A percentile compares a stretch with the other conserved stretches of the same genome.
These are phyloP conservation scores for Diplogasteroides magnus DNA, from an alignment of 1,140 invertebrate genomes.

Conservation along the genomic window DNA sequence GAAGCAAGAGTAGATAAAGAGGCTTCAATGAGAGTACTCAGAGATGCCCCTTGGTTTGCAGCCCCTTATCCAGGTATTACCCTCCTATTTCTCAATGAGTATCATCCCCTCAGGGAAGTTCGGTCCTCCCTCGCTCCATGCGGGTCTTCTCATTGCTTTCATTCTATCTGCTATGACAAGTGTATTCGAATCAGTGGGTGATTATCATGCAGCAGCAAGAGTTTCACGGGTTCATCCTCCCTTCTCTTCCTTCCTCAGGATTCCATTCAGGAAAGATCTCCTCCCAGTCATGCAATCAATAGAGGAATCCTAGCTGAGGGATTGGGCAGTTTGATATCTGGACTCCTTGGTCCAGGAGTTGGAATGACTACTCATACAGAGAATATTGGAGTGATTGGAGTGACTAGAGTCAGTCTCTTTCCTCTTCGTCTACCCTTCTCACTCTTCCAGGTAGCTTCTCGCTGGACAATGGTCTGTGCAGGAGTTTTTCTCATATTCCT, in stretches of 20 bases:
- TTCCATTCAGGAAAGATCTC: constrained; percentile 18
- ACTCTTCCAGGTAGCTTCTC: constrained; percentile 36
- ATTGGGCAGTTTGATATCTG: constrained; percentile 44
- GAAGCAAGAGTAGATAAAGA: constrained; percentile 48
- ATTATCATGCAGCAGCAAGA: constrained; percentile 57
- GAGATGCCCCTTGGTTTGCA: constrained; percentile 39
- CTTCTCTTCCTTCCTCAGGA: neutral
- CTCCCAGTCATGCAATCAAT: constrained; percentile 58
- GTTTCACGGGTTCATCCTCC: constrained; percentile 45
- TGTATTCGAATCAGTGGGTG: constrained; percentile 58
- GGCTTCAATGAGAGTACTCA: constrained; percentile 38
- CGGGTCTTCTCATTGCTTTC: constrained; percentile 56
- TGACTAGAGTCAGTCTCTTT: constrained; percentile 32
- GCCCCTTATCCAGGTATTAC: constrained; percentile 46
- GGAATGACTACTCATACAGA: constrained; percentile 47
- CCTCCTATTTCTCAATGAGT: neutral
- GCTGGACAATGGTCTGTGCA: constrained; percentile 46
- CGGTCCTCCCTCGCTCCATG: constrained; percentile 54
- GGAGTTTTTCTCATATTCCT: constrained; percentile 47
- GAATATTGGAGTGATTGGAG: constrained; percentile 53
- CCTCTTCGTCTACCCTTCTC: neutral
- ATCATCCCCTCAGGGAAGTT: constrained; percentile 53
- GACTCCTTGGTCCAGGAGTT: constrained; percentile 39
- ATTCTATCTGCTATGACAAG: constrained; percentile 56
- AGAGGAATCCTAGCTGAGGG: constrained; percentile 39